Conservation (phyloP, 2,113 vertebrate genomes). For the Caranx melampygus region DNA sequence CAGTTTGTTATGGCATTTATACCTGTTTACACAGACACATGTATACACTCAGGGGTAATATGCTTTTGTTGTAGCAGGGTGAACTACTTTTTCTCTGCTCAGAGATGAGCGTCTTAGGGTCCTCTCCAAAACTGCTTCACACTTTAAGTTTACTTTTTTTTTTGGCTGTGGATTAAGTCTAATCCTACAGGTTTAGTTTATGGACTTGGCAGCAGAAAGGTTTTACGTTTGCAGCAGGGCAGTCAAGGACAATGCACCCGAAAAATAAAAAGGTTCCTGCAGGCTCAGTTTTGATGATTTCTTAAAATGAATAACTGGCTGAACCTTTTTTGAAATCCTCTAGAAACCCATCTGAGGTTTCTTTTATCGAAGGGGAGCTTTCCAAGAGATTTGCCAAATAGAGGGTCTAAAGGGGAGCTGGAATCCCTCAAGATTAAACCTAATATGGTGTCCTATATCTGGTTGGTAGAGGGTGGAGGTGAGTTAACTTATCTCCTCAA, state of each 20-base stretch:
- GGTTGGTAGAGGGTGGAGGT: background rate
- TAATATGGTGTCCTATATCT: background rate
- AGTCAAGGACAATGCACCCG: too few species aligned
- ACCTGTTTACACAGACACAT: background rate
- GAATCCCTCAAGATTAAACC: background rate
- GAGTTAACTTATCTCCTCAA: background rate
- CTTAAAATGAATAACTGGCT: background rate
- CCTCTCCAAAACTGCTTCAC: too few species aligned
- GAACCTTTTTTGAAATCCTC: background rate
- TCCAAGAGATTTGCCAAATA: background rate
- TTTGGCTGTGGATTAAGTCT: constrained; percentile 48
- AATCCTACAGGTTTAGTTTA: constrained; percentile 36
- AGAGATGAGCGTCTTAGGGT: too few species aligned
- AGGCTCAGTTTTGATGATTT: background rate
- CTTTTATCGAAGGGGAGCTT: constrained; percentile 25
- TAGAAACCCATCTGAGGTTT: background rate
- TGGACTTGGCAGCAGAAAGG: background rate
- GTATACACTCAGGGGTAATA: too few species aligned
- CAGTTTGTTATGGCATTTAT: background rate
- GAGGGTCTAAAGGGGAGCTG: constrained; percentile 1
- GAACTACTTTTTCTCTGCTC: too few species aligned
- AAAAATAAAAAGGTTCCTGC: background rate
- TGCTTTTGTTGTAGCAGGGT: too few species aligned
- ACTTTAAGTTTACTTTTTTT: background rate
- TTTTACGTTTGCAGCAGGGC: too few species aligned